These are phyloP conservation scores for Aselliscus stoliczkanus DNA, from an alignment of 2,797 vertebrate species.

Conservation along the genomic window DNA sequence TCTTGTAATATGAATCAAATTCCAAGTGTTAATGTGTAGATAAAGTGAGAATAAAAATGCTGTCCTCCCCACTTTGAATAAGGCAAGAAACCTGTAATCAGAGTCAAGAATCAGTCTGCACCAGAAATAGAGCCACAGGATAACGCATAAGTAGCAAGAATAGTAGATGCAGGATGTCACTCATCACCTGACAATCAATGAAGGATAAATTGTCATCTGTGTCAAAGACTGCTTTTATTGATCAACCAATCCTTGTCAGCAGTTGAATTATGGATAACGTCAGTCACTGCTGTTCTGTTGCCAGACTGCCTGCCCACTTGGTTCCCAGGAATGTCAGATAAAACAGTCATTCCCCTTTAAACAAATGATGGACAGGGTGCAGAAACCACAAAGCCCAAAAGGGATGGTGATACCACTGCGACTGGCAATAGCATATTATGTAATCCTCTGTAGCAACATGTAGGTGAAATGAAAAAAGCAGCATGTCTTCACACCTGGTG, in stretches of 20 bases:
- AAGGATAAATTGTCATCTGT: conserved; percentile 27
- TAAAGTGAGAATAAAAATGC: not conserved
- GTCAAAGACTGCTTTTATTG: conserved; percentile 51
- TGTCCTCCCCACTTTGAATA: not conserved
- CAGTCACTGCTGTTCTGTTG: not conserved
- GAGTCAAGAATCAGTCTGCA: not conserved
- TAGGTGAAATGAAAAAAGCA: not conserved
- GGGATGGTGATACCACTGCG: fast-evolving
- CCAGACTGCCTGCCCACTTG: not conserved
- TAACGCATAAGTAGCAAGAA: not conserved
- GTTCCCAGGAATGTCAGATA: not conserved
- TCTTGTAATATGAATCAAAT: not conserved
- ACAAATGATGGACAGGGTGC: not conserved
- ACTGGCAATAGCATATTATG: not conserved
- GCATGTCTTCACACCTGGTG: not conserved
- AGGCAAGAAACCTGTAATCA: not conserved
- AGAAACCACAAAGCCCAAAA: not conserved
- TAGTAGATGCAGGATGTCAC: not conserved
- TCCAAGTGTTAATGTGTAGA: not conserved
- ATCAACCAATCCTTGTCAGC: conserved; percentile 5
- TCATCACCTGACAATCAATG: conserved; percentile 39
- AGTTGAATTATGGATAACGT: conserved; percentile 31
- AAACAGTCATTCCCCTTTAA: not conserved
- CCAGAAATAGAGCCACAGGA: not conserved
- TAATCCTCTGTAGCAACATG: not conserved